These are phyloP conservation scores for Glaucidium brasilianum DNA, from an alignment of 2,113 vertebrate species.

Conservation along the genomic window DNA sequence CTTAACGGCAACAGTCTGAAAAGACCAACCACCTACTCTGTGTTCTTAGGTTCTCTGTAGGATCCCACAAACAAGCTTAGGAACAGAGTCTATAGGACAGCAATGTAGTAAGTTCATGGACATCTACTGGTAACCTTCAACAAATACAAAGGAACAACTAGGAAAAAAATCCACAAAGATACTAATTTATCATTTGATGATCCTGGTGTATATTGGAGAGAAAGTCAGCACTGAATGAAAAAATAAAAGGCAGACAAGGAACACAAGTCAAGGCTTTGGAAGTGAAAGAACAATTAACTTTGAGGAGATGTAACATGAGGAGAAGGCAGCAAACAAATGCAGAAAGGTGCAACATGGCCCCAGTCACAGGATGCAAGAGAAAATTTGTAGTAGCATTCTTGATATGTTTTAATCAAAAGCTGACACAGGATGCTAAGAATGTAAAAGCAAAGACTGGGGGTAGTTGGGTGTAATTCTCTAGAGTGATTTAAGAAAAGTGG, in stretches of 20 bases:
- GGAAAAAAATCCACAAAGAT: background rate
- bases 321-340: background rate
- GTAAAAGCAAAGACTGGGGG: background rate
- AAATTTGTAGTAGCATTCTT: background rate
- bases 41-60: background rate
- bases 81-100: background rate
- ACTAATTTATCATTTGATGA: background rate
- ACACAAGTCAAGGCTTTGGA: background rate
- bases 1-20: background rate
- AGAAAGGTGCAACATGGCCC: background rate
- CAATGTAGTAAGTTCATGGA: background rate
- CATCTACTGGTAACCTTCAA: background rate
- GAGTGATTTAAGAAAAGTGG: fast-evolving
- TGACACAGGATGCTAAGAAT: background rate
- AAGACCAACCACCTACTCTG: background rate
- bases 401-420: background rate
- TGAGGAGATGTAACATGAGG: background rate
- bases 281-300: background rate
- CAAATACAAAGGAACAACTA: background rate
- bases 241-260: background rate
- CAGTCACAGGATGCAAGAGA: fast-evolving
- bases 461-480: background rate
- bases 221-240: background rate
- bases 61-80: background rate
- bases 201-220: background rate